Evolutionary conservation across 1,140 invertebrate genomes (phyloP), one percentile per base, ranked within the genome.

Genomic region (Euura saliciscinereae): DNA sequence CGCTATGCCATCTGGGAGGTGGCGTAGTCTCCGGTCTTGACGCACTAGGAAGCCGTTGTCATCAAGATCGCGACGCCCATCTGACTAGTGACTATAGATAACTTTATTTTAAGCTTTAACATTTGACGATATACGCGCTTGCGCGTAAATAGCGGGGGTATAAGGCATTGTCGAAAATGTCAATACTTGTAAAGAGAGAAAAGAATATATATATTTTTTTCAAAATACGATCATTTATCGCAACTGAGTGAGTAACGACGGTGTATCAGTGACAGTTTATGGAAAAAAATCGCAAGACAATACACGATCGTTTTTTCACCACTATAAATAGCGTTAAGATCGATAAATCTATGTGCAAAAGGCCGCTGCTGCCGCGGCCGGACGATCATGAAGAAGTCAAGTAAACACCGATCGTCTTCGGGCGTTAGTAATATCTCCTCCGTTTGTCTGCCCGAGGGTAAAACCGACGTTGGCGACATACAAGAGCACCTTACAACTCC

Each of bases 331-430:
- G 28, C 28, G 28, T 0, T 28, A 28, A 28, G 28, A 28, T 28
- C 28, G 28, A 28, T 74, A 73, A 75, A 67, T 10, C 75, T 73
- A 72, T 77, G 74, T 73, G 75, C 75, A 73, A 77, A 77, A 42
- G 75, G 75, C 74, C 70, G 51, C 66, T 72, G 2, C 4, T 44
- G 7, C 7, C 7, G 8, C 66, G 44, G 70, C 8, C 28, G 28
- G 59, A 70, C 65, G 77, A 83, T 83, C 80, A 85, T 86, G 84
- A 85, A 84, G 84, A 85, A 85, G 77, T 83, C 78, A 77, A 78
- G 73, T 72, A 85, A 84, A 77, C 73, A 82, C 70, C 81, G 83
- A 78, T 75, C 83, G 76, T 28, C 28, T 28, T 28, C 28, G 28
- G 80, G 81, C 82, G 84, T 82, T 74, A 81, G 81, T 77, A 86